Evolutionary conservation across 2,113 vertebrate genomes (phyloP).

Genomic region (Zeus faber): DNA sequence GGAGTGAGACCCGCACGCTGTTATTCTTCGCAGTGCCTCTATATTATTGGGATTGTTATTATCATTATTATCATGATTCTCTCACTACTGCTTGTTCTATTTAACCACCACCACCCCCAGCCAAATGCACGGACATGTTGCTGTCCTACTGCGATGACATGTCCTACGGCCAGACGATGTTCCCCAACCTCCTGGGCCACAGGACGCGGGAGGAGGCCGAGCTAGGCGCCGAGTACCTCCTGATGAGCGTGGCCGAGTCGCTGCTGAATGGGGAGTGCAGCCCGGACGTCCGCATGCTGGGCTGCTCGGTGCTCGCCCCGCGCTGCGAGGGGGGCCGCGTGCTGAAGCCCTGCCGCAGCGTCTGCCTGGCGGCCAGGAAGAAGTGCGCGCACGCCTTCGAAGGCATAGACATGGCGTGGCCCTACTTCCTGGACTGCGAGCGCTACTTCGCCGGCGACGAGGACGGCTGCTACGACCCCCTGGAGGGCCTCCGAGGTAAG

Average conservation of each 20-base stretch:
- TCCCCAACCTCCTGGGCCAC: slow-evolving; percentile 85
- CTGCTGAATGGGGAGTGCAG: slow-evolving; percentile 87
- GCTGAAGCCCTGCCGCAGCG: slow-evolving; percentile 79
- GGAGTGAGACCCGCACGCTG: background rate
- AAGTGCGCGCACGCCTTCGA: slow-evolving; percentile 83
- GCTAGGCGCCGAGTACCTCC: slow-evolving; percentile 83
- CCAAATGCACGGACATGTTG: slow-evolving; percentile 77
- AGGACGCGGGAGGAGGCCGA: slow-evolving; percentile 77
- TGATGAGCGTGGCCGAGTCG: slow-evolving; percentile 84
- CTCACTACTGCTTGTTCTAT: too few species aligned
- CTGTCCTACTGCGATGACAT: slow-evolving; percentile 84
- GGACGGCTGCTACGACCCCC: slow-evolving; percentile 87
- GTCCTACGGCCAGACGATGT: slow-evolving; percentile 78
- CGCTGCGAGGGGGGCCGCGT: slow-evolving; percentile 74
- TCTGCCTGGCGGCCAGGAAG: slow-evolving; percentile 77
- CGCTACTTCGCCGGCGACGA: slow-evolving; percentile 81
- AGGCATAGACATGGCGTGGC: slow-evolving; percentile 93
- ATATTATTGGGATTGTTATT: too few species aligned
- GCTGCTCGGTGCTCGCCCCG: slow-evolving; percentile 86
- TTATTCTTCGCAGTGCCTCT: too few species aligned
- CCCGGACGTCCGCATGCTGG: slow-evolving; percentile 85
- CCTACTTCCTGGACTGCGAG: slow-evolving; percentile 91
- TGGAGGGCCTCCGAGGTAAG: slow-evolving; percentile 83
- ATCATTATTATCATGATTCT: too few species aligned
- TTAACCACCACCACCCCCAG: too few species aligned